Evolutionary conservation across 1,140 invertebrate species (phyloP), one percentile per base, ranked within the genome.

Genomic region (Prorops nasuta): DNA sequence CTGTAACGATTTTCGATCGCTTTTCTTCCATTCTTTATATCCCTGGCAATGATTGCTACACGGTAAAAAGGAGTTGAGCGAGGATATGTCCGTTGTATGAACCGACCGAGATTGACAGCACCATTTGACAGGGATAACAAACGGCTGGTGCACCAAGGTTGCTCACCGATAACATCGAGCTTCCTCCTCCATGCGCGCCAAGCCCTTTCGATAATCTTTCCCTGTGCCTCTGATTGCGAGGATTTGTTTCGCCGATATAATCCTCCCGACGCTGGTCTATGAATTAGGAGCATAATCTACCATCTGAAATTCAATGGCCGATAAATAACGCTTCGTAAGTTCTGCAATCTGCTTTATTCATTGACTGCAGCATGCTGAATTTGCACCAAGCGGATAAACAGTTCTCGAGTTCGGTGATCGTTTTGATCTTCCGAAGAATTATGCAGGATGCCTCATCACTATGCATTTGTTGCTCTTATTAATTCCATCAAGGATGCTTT

Each of bases 281-380:
- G 67, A 72, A 66, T 72, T 71, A 69, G 54, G 34, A 61, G 40
- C 43, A 47, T 68, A 68, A 69, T 59, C 56, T 55, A 55, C 46
- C 56, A 56, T 65, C 51, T 60, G 65, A 64, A 68, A 69, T 69
- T 69, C 68, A 72, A 72, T 69, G 58, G 65, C 56, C 60, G 56
- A 68, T 71, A 69, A 71, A 71, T 68, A 69, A 72, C 57, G 57
- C 49, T 47, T 55, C 44, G 58, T 56, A 59, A 61, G 63, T 68
- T 68, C 56, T 57, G 55, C 69, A 68, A 68, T 69, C 56, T 44
- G 54, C 54, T 61, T 66, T 64, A 54, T 67, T 60, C 63, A 36
- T 49, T 48, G 58, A 36, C 54, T 54, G 47, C 34, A 57, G 24
- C 24, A 10, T 10, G 24, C 4, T 28, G 24, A 10, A 28, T 28